Base-by-base conservation (phyloP, 2,113 vertebrate genomes). In the Donacobius atricapilla region DNA sequence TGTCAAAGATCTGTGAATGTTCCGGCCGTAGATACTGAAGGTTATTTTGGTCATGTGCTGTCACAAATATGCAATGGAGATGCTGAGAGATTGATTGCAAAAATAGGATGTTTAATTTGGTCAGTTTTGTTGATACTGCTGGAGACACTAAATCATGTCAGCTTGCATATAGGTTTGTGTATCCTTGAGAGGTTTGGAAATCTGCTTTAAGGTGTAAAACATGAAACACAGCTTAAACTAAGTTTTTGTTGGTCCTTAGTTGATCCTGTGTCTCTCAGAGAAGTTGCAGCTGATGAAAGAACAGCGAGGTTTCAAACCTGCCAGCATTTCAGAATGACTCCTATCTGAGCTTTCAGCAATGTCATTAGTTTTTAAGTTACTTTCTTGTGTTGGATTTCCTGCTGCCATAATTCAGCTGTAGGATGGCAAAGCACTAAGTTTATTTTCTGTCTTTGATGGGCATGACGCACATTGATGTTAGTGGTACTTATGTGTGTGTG, bases 401-500 rank as follows among this genome's bases (percentile, higher is more conserved):
- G 72, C 56, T 94, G 72, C 51, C 4, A 1, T 71, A 47, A 13
- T 47, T 82, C 53, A 71, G 39, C 42, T 89, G 60, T 27, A 47
- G 86, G 22, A 78, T 78, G 42, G 57, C 27, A 16, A 13, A 51
- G 71, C 70, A 15, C 40, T 5, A 0, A n/a, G 58, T 25, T 89
- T 33, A 39, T n/a, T 40, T 39, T 58, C 64, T 71, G 56, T 25
- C 56, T 71, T 4, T 71, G 78, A 22, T 42, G 72, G 60, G 44
- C 35, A 4, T 1, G 5, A 13, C 0, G 1, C 23, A 5, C 20
- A 0, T 1, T 21, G 57, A 7, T 68, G 51, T 60, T 44, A 16
- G 53, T 23, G 35, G 42, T 39, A 28, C 42, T 58, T 58, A 8
- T 1, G 5, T 80, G 73, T 87, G 37, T 81, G 20, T 4, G 7